Evolutionary conservation across 2,888 invertebrate genomes (phyloP).

Genomic region (Caradrina clavipalpis): DNA sequence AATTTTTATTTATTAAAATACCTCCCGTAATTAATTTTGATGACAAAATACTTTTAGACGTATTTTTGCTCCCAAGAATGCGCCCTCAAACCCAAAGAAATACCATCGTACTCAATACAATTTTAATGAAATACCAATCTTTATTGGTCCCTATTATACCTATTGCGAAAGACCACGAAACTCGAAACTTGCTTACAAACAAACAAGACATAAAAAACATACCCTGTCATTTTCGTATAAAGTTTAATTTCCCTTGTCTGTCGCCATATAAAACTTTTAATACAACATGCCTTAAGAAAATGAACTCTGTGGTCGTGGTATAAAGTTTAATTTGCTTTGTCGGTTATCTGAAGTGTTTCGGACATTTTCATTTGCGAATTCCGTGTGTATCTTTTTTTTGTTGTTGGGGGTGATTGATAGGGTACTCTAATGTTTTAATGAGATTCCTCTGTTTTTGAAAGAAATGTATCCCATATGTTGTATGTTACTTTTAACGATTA

Average conservation of each 20-base stretch:
- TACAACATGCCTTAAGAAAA: slow-evolving; percentile 18
- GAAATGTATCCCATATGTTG: slow-evolving; percentile 39
- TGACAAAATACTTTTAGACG: slow-evolving; percentile 4
- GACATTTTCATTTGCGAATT: slow-evolving; percentile 46
- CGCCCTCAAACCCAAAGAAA: slow-evolving; percentile 40
- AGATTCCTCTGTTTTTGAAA: slow-evolving; percentile 50
- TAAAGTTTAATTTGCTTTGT: slow-evolving; percentile 42
- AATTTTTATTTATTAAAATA: not conserved
- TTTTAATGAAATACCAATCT: slow-evolving; percentile 61
- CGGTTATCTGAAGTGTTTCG: slow-evolving; percentile 11
- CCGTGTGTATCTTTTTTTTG: slow-evolving; percentile 45
- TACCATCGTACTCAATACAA: slow-evolving; percentile 45
- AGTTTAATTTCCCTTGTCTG: slow-evolving; percentile 25
- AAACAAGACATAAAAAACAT: slow-evolving; percentile 17
- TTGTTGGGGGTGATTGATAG: slow-evolving; percentile 55
- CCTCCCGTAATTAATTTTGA: slow-evolving; percentile 13
- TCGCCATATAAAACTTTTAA: slow-evolving; percentile 4
- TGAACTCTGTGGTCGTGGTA: not conserved
- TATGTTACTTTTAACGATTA: slow-evolving; percentile 28
- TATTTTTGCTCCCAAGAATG: slow-evolving; percentile 40
- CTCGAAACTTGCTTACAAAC: slow-evolving; percentile 9
- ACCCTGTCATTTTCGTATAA: not conserved
- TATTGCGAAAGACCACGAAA: not conserved
- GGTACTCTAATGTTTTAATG: slow-evolving; percentile 57
- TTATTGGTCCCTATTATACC: slow-evolving; percentile 32